Percentiles rank a stretch among this genome's conserved stretches.
Evolutionary conservation across 2,888 invertebrate species (phyloP).

Genomic region (Xestia rhomboidea): DNA sequence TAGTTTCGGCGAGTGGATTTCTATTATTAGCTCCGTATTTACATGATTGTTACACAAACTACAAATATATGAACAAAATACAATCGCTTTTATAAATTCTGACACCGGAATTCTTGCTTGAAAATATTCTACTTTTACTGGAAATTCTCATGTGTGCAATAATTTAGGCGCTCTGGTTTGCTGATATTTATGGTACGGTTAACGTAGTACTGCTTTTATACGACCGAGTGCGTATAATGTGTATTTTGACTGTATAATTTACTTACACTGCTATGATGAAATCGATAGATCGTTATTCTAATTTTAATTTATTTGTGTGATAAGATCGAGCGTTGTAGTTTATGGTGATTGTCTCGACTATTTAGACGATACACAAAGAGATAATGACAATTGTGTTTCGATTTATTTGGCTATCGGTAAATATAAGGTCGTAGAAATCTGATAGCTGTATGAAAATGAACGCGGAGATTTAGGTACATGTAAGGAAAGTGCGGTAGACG

Average conservation of each 20-base stretch:
- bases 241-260: constrained; percentile 69
- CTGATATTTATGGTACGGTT: constrained; percentile 84
- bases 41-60: constrained; percentile 62
- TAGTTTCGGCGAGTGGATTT: constrained; percentile 79
- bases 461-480: constrained; percentile 62
- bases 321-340: constrained; percentile 8
- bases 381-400: not conserved
- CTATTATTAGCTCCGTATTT: constrained; percentile 74
- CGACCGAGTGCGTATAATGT: constrained; percentile 75
- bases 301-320: constrained; percentile 17
- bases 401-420: constrained; percentile 1
- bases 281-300: constrained; percentile 25
- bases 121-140: constrained; percentile 74
- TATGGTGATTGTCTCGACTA: constrained; percentile 1
- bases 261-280: constrained; percentile 36
- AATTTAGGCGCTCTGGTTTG: constrained; percentile 80
- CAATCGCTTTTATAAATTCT: constrained; percentile 49
- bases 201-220: constrained; percentile 80
- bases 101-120: constrained; percentile 66
- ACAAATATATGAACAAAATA: constrained; percentile 52
- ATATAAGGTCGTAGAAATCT: constrained; percentile 3
- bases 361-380: not conserved
- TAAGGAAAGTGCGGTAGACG: constrained; percentile 51
- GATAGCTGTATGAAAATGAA: constrained; percentile 60
- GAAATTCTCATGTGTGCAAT: constrained; percentile 81